Conservation (phyloP, 2,797 vertebrate species). For the Luscinia luscinia region DNA sequence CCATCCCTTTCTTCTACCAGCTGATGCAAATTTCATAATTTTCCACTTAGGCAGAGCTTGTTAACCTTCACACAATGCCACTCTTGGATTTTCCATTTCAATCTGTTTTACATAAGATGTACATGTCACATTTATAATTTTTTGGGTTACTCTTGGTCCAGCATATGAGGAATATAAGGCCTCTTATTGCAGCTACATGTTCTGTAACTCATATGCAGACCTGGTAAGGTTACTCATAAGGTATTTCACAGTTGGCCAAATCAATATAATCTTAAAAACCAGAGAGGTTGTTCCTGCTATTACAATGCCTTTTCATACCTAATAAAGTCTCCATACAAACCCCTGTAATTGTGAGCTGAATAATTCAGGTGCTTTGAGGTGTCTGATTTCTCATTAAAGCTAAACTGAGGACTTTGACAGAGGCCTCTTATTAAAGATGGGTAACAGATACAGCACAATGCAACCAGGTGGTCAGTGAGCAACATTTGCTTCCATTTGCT, state of each 20-base stretch:
- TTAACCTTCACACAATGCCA: not conserved
- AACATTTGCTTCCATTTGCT: not conserved
- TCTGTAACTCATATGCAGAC: not conserved
- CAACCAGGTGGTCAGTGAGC: conserved; percentile 7
- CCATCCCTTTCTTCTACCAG: not conserved
- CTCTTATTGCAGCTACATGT: not conserved
- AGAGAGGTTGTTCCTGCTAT: not conserved
- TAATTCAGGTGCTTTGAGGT: conserved; percentile 47
- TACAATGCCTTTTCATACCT: not conserved
- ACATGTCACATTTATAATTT: not conserved
- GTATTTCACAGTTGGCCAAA: not conserved
- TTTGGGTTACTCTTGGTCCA: not conserved
- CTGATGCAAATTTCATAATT: not conserved
- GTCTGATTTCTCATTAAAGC: conserved; percentile 49
- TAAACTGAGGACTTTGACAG: not conserved
- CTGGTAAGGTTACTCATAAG: not conserved
- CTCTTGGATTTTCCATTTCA: not conserved
- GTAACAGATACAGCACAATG: not conserved
- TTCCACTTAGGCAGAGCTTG: not conserved
- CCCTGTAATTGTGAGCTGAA: not conserved
- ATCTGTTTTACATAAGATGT: not conserved
- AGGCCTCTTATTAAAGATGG: not conserved
- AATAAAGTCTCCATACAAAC: not conserved
- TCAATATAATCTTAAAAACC: not conserved
- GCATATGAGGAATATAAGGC: not conserved